A percentile compares a stretch with the other conserved stretches of the same genome.
These are phyloP conservation scores for Eunapius fragilis DNA, from an alignment of 37 sponge, comb jelly and placozoan genomes.

Conservation along the genomic window DNA sequence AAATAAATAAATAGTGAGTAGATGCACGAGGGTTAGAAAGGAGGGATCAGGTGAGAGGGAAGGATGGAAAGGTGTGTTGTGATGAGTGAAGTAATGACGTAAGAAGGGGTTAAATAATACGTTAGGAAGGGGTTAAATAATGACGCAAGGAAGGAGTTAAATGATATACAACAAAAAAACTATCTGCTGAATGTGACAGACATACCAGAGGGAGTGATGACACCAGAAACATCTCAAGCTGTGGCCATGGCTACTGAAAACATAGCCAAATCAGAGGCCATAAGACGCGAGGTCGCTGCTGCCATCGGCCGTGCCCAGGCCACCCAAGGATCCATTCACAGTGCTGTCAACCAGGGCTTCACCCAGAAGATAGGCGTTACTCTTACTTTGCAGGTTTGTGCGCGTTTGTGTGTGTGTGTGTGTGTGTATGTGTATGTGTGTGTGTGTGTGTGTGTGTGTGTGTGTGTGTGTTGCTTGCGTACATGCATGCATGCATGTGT, in stretches of 20 bases:
- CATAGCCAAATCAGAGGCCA: slow-evolving; percentile 6
- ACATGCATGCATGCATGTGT: not conserved
- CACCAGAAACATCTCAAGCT: slow-evolving; percentile 40
- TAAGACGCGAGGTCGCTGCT: slow-evolving; percentile 30
- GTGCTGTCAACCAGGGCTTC: slow-evolving; percentile 69
- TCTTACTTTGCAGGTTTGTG: slow-evolving; percentile 67
- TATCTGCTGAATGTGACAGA: not conserved
- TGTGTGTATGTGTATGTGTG: not conserved
- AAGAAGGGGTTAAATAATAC: not conserved
- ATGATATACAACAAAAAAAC: not conserved
- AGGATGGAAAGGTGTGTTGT: not conserved
- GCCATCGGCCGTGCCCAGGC: slow-evolving; percentile 34
- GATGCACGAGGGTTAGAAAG: not conserved
- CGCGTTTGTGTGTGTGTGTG: slow-evolving; percentile 2
- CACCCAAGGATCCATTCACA: slow-evolving; percentile 53
- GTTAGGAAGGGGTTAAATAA: not conserved
- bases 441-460: not conserved
- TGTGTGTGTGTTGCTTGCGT: not conserved
- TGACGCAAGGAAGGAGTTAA: no score
- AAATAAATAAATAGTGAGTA: not conserved
- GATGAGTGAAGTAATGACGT: not conserved
- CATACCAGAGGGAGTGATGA: slow-evolving; percentile 22
- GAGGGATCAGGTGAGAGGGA: not conserved
- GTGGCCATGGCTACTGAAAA: slow-evolving; percentile 31
- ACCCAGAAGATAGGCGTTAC: slow-evolving; percentile 74